These are phyloP conservation scores for Drosophila aff. DNA, from an alignment of 1,140 invertebrate species.

Conservation along the genomic window DNA sequence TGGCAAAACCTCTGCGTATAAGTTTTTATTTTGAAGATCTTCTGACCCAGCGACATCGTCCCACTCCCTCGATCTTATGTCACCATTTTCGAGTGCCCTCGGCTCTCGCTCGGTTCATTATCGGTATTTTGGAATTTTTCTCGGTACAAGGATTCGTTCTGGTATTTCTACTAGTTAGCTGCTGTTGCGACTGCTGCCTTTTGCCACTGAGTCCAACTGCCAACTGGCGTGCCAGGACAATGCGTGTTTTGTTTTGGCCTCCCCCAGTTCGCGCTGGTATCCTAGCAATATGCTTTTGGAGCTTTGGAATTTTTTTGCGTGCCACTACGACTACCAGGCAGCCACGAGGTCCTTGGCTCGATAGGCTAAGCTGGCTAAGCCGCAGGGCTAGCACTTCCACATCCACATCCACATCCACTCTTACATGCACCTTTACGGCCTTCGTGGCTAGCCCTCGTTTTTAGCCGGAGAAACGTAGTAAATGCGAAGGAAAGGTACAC, in stretches of 20 bases:
- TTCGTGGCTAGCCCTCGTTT: slow-evolving; percentile 66
- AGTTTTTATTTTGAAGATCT: slow-evolving; percentile 80
- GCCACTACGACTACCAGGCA: slow-evolving; percentile 39
- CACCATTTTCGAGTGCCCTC: slow-evolving; percentile 59
- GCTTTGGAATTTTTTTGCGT: slow-evolving; percentile 66
- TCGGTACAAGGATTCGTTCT: slow-evolving; percentile 14
- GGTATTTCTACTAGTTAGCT: slow-evolving; percentile 43
- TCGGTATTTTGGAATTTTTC: slow-evolving; percentile 35
- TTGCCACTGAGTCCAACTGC: slow-evolving; percentile 70
- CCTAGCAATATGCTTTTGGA: slow-evolving; percentile 75
- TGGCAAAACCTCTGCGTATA: slow-evolving; percentile 75
- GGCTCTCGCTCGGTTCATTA: slow-evolving; percentile 20
- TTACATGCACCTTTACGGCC: slow-evolving; percentile 18
- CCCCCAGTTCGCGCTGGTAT: slow-evolving; percentile 54
- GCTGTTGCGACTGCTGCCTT: slow-evolving; percentile 64
- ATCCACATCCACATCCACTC: not conserved
- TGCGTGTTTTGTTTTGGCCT: slow-evolving; percentile 83
- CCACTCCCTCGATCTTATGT: slow-evolving; percentile 57
- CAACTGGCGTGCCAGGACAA: slow-evolving; percentile 69
- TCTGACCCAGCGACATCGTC: slow-evolving; percentile 79
- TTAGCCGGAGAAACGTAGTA: slow-evolving; percentile 3
- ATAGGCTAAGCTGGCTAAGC: slow-evolving; percentile 50
- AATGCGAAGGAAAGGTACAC: not conserved
- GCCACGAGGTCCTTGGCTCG: slow-evolving; percentile 34
- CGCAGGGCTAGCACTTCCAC: slow-evolving; percentile 40